A percentile compares a stretch with the other conserved stretches of the same genome.
These are phyloP conservation scores for Paraplagusia blochii DNA, from an alignment of 2,113 vertebrate genomes.

Conservation along the genomic window DNA sequence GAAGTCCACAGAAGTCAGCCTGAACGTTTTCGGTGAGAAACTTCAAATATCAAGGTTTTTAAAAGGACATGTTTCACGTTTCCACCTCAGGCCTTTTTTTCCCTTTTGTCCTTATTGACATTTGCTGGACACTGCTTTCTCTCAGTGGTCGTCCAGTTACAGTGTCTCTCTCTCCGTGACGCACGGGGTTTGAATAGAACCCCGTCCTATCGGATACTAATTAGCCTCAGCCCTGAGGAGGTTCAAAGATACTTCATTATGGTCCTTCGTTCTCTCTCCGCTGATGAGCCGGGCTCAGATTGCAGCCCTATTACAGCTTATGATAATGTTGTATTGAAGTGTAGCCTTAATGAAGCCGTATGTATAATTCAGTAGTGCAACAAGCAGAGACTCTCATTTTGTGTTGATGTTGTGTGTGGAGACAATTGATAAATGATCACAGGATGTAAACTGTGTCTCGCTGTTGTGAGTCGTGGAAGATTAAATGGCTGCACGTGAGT, in stretches of 20 bases:
- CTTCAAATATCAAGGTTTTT: too few species aligned
- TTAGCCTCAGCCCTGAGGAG: slow-evolving; percentile 6
- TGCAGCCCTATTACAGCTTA: slow-evolving; percentile 15
- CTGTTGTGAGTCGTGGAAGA: too few species aligned
- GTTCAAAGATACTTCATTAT: slow-evolving; percentile 10
- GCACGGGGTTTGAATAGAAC: slow-evolving; percentile 29
- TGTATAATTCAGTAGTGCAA: neutral
- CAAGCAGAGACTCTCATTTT: neutral
- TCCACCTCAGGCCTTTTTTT: slow-evolving; percentile 14
- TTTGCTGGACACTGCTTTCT: slow-evolving; percentile 16
- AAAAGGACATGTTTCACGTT: neutral
- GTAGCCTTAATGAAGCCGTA: slow-evolving; percentile 12
- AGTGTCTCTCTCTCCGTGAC: slow-evolving; percentile 12
- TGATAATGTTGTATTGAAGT: slow-evolving; percentile 22
- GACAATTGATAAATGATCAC: too few species aligned
- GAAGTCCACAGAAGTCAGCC: slow-evolving; percentile 84
- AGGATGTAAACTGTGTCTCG: too few species aligned
- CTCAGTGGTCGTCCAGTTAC: slow-evolving; percentile 1
- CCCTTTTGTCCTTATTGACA: slow-evolving; percentile 28
- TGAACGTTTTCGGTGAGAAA: slow-evolving; percentile 93
- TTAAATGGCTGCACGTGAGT: too few species aligned
- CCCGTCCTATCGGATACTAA: slow-evolving; percentile 36
- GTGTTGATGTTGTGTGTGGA: too few species aligned
- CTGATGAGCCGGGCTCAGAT: slow-evolving; percentile 5
- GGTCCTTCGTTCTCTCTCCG: neutral